Base-by-base conservation (phyloP, 1,140 invertebrate species). In the Diploscapter pachys region DNA sequence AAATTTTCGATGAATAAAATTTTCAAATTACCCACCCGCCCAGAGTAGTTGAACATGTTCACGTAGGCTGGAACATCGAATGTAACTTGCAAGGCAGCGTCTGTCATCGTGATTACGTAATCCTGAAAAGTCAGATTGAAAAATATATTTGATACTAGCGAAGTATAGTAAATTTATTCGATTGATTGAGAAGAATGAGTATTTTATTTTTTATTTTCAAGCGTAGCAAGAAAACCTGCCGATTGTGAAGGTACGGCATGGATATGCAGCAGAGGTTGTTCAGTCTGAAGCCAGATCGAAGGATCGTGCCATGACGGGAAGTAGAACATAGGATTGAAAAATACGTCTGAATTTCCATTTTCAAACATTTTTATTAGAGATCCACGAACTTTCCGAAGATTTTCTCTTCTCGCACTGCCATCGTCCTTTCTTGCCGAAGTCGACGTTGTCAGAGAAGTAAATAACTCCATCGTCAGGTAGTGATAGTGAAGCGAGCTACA, bases 361-460 rank as follows among this genome's bases (percentile, higher is more conserved):
- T 71, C 13, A 3, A 63, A 31, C 13, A 65, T 9, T 31, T 9
- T 59, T 11, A 59, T 11, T 31, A 31, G 63, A 65, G 13, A 65
- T 50, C 13, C 31, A 8, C 13, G 11, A 48, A 74, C 72, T 59
- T 69, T 74, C 56, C 5, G 73, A 31, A 54, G 56, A 62, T 31
- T 56, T 69, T 61, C 65, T 31, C 57, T 69, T 69, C 5, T 49
- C 54, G 61, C 73, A 74, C 51, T 74, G 73, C 65, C 55, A 62
- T 63, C 55, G 8, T 4, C 48, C 57, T 4, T 52, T 48, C 11
- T 31, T 54, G 3, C 73, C 73, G 11, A 74, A 56, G 55, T 57
- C 66, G 3, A 69, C 49, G 31, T 74, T 69, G 54, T 74, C 66
- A 2, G 54, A 50, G 49, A 74, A 74, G 9, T 66, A 54, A 13